These are phyloP conservation scores for Synergus japonicus DNA, from an alignment of 2,888 invertebrate genomes.

Conservation along the genomic window DNA sequence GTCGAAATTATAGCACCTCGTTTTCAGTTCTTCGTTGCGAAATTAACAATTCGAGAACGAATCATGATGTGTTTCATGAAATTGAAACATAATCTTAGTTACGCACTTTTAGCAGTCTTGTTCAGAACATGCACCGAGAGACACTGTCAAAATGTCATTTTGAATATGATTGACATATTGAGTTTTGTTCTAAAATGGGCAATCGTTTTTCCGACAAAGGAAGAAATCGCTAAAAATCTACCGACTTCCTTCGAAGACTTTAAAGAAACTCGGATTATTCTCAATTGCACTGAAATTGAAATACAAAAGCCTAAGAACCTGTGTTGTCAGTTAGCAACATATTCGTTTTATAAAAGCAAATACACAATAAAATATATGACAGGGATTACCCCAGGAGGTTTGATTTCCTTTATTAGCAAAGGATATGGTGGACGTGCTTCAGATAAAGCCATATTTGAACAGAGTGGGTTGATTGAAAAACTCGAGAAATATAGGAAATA, in stretches of 20 bases:
- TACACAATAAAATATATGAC: slow-evolving; percentile 57
- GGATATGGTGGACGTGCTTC: slow-evolving; percentile 56
- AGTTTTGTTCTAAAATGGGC: not conserved
- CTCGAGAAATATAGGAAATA: too few relatives aligned
- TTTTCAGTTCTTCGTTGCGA: not conserved
- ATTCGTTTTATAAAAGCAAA: slow-evolving; percentile 56
- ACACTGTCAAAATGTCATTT: not conserved
- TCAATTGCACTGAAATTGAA: slow-evolving; percentile 56
- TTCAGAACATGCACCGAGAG: not conserved
- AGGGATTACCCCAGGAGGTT: slow-evolving; percentile 54
- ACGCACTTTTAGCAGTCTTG: not conserved
- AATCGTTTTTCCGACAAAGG: slow-evolving; percentile 18
- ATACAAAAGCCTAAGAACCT: slow-evolving; percentile 53
- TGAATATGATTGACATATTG: slow-evolving; percentile 1
- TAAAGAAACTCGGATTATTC: slow-evolving; percentile 45
- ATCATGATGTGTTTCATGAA: slow-evolving; percentile 27
- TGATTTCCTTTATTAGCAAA: slow-evolving; percentile 54
- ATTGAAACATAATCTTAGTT: not conserved
- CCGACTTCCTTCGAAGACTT: slow-evolving; percentile 48
- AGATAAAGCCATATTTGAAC: slow-evolving; percentile 54
- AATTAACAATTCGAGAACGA: slow-evolving; percentile 8
- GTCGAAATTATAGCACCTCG: not conserved
- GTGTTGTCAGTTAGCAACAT: slow-evolving; percentile 52
- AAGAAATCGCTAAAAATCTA: slow-evolving; percentile 49
- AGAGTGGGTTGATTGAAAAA: slow-evolving; percentile 48